These are phyloP conservation scores for Drosophila picticornis DNA, from an alignment of 2,888 invertebrate species.

Conservation along the genomic window DNA sequence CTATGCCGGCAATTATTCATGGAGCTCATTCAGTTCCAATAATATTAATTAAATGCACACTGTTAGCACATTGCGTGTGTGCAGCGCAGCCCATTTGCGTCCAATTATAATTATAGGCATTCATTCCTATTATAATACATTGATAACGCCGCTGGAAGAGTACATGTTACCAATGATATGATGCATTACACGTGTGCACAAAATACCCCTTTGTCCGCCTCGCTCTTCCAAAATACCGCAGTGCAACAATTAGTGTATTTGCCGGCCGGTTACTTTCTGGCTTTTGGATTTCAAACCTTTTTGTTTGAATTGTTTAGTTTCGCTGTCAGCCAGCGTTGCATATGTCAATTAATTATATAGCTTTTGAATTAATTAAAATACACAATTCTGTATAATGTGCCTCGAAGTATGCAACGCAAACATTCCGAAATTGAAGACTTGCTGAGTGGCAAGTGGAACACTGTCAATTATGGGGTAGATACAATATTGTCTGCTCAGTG, in stretches of 20 bases:
- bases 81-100: constrained; percentile 18
- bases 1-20: constrained; percentile 62
- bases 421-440: constrained; percentile 3
- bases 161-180: neutral
- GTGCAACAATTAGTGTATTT: neutral
- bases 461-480: neutral
- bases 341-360: constrained; percentile 68
- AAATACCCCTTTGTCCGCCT: neutral
- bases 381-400: constrained; percentile 18
- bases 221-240: neutral
- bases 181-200: neutral
- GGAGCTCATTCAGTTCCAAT: constrained; percentile 61
- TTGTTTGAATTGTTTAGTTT: constrained; percentile 3
- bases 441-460: neutral
- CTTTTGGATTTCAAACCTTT: neutral
- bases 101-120: constrained; percentile 50
- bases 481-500: neutral
- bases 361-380: constrained; percentile 19
- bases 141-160: neutral
- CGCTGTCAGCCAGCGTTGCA: constrained; percentile 33
- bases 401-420: constrained; percentile 34
- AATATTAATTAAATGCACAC: constrained; percentile 76
- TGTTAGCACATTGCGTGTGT: constrained; percentile 33
- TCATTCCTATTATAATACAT: neutral
- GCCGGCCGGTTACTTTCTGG: neutral